These are phyloP conservation scores for Bradysia coprophila DNA, from an alignment of 1,140 invertebrate genomes.

Conservation along the genomic window DNA sequence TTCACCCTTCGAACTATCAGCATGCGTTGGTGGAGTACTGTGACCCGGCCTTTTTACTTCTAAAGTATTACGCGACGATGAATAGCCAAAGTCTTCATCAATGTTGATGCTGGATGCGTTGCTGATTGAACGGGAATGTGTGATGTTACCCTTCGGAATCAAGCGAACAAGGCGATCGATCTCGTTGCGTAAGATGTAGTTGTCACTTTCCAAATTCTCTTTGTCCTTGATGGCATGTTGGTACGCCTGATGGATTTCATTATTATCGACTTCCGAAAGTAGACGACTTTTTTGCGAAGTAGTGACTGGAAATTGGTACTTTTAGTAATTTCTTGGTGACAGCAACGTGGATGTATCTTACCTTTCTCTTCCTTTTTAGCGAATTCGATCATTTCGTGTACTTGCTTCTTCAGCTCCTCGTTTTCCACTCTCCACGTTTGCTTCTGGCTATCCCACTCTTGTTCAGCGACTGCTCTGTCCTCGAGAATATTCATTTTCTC, in stretches of 20 bases:
- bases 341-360: no score
- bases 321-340: no score
- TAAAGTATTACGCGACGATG: constrained; percentile 16
- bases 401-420: constrained; percentile 40
- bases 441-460: constrained; percentile 36
- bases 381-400: constrained; percentile 43
- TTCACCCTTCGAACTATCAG: no score
- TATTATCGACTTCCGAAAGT: constrained; percentile 17
- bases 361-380: constrained; percentile 24
- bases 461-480: constrained; percentile 40
- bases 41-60: no score
- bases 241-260: constrained; percentile 22
- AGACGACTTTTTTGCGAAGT: no score
- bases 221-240: constrained; percentile 19
- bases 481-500: constrained; percentile 57
- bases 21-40: no score
- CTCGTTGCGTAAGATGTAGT: constrained; percentile 18
- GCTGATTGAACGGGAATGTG: constrained; percentile 11
- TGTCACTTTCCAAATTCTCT: constrained; percentile 20
- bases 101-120: constrained; percentile 20
- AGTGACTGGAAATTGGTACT: no score
- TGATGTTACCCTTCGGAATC: constrained; percentile 5
- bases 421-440: constrained; percentile 34
- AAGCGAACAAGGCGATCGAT: constrained; percentile 11
- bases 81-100: constrained; percentile 21